These are phyloP conservation scores for Rhinoderma darwinii DNA, from an alignment of 2,113 vertebrate species.

Conservation along the genomic window DNA sequence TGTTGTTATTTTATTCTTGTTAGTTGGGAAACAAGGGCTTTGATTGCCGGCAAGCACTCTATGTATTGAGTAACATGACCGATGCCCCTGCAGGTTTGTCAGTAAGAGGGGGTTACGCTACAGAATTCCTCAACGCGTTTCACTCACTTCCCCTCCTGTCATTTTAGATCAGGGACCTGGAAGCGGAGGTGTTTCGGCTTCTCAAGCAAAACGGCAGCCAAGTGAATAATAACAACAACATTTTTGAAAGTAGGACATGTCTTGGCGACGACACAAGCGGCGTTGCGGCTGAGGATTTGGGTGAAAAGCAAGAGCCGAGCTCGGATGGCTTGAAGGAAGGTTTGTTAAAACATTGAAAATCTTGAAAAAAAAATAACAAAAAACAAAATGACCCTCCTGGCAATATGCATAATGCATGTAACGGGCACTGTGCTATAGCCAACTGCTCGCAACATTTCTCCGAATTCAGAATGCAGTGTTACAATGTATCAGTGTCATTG, in stretches of 20 bases:
- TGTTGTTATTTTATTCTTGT: too few relatives aligned
- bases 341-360: conserved; percentile 68
- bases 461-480: conserved; percentile 40
- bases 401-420: conserved; percentile 60
- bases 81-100: neutral
- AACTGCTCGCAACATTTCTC: neutral
- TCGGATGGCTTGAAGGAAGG: conserved; percentile 78
- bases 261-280: conserved; percentile 73
- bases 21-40: too few relatives aligned
- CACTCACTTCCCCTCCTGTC: conserved; percentile 23
- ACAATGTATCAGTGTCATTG: conserved; percentile 43
- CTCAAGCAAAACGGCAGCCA: conserved; percentile 95
- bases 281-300: conserved; percentile 73
- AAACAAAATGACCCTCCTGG: conserved; percentile 20
- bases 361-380: conserved; percentile 16
- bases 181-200: conserved; percentile 90
- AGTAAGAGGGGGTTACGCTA: neutral
- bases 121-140: neutral
- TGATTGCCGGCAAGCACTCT: too few relatives aligned
- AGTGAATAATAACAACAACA: conserved; percentile 97
- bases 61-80: conserved; percentile 73
- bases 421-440: conserved; percentile 24
- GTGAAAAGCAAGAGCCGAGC: conserved; percentile 73
- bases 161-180: conserved; percentile 87
- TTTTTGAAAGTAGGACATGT: conserved; percentile 79